Evolutionary conservation across 2,888 invertebrate genomes (phyloP), one percentile per base, ranked within the genome.

Genomic region (Onchidella celtica): DNA sequence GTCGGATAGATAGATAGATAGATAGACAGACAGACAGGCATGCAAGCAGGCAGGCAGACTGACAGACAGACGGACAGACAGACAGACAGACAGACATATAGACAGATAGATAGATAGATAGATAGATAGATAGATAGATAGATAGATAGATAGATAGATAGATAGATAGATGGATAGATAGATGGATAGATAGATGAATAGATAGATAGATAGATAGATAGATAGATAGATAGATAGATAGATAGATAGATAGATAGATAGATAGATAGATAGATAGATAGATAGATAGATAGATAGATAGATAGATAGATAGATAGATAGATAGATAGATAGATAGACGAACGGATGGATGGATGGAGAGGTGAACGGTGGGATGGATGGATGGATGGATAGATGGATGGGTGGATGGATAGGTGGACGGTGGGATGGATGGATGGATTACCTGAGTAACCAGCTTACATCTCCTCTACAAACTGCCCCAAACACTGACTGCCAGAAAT

Each of bases 401-500:
- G 17, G 47, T 11, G 47, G 47, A 6, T 11, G 47, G 47, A 17
- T 17, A 47, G 47, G 47, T 17, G 17, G 47, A 47, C 47, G 17
- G 47, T 47, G 17, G 47, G 17, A 47, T 17, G 47, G 17, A 17
- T 17, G 47, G n/a, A n/a, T n/a, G n/a, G n/a, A n/a, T n/a, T 86
- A 83, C 68, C 87, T 83, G 40, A 86, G 84, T 2, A 89, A 87
- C 68, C 84, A 81, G 24, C 88, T 88, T 9, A 88, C 85, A 66
- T 87, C 85, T 75, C 87, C 88, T 29, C 38, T 29, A 3, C 55
- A 40, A 4, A 81, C 68, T 6, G 68, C 77, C 17, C 68, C 78
- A 63, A 87, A 88, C 38, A 88, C 76, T 0, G 84, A 77, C 34
- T 85, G 85, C 90, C 89, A 90, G 69, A 83, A 84, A 24, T 88